Percentiles rank a stretch among this genome's conserved stretches.
phyloP scores from a whole-genome alignment of 2,888 invertebrate genomes.

The Dysmachus trigonus region DNA sequence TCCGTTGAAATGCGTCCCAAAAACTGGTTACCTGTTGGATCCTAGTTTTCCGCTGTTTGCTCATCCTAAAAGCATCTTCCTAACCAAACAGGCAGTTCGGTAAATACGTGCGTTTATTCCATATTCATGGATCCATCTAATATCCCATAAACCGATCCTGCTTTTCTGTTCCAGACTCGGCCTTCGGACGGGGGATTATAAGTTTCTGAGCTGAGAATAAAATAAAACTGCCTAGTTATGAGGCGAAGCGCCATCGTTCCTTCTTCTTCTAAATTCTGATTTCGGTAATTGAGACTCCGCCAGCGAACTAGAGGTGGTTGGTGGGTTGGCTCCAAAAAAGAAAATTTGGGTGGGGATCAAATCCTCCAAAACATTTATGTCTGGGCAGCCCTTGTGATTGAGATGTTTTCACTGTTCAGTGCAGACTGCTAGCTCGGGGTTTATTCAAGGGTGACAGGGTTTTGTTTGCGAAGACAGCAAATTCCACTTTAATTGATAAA shows the following conservation, averaged over 20 bases:
- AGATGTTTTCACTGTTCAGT: conserved; percentile 4
- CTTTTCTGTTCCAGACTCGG: neutral
- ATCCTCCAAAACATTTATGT: conserved; percentile 13
- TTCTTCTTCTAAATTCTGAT: neutral
- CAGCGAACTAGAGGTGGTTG: neutral
- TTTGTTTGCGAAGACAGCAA: conserved; percentile 30
- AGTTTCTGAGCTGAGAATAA: neutral
- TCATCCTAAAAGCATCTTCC: neutral
- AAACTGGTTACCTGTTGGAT: neutral
- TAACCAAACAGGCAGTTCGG: neutral
- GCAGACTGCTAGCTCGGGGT: neutral
- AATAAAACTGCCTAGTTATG: conserved; percentile 1
- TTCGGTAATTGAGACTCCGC: conserved; percentile 11
- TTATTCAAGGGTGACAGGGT: conserved; percentile 24
- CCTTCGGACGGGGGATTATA: conserved; percentile 1
- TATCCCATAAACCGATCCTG: conserved; percentile 19
- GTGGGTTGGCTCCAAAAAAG: neutral
- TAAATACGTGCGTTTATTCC: conserved; percentile 10
- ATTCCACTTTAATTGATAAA: conserved; percentile 35
- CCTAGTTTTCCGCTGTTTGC: neutral
- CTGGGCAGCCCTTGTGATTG: conserved; percentile 1
- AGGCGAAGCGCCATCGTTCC: neutral
- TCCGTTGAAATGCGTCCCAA: neutral
- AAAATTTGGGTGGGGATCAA: neutral
- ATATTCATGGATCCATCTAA: conserved; percentile 22